Evolutionary conservation across 2,888 invertebrate genomes (phyloP), one percentile per base, ranked within the genome.

Genomic region (Caenorhabditis parvicauda): DNA sequence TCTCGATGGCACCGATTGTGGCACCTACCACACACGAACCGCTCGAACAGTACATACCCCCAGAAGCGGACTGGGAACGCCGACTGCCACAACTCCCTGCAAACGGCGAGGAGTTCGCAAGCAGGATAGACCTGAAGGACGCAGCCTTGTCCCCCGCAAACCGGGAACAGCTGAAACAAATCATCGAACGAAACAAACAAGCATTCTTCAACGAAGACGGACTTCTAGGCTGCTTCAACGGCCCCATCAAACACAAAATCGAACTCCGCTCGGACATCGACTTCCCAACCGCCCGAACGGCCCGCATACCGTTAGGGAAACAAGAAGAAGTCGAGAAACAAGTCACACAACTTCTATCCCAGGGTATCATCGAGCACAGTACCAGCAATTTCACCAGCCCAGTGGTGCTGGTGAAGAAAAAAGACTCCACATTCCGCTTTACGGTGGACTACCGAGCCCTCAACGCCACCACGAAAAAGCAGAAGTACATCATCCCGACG

Each of bases 191-290:
- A 14, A 29, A 47, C 28, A 25, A 27, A 6, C 17, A 49, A 1
- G 64, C 57, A 6, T 64, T 64, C 43, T 39, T 57, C 19, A 47
- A 44, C 9, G 35, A 27, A n/a, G 59, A 60, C 22, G 56, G 60
- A 29, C 22, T 17, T 7, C 24, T 60, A 2, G 64, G 64, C 17
- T 17, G 38, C 12, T 64, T 46, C 48, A 46, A 14, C 1, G 63
- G 63, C 27, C 27, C 41, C 3, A 41, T 54, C 38, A 35, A 38
- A 17, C 63, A 63, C 29, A 3, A 19, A n/a, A 55, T 63, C 37
- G 37, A 39, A 2, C 24, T 63, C 21, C 28, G 25, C 3, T 39
- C 39, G 7, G 35, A 25, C 12, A 17, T 3, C 5, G 19, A 21
- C 4, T 25, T 45, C 5, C 59, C 51, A 25, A 27, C 9, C 7